Base-by-base conservation (phyloP, 1,140 invertebrate genomes). In the Rhyzopertha dominica region DNA sequence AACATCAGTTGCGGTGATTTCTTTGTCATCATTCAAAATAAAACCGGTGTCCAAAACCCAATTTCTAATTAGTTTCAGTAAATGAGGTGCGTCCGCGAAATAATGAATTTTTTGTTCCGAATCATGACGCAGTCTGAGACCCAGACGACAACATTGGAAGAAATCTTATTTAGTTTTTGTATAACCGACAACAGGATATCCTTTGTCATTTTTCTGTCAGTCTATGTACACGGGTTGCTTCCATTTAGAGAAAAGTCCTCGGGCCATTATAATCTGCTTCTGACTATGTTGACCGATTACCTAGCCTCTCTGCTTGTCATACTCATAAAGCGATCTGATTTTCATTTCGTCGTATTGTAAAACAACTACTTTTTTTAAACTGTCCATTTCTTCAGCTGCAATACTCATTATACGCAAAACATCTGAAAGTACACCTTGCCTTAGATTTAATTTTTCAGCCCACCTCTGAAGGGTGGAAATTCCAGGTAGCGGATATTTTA, bases 181-280 rank as follows among this genome's bases (percentile, higher is more conserved):
- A 68, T 64, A 3, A 63, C 36, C 18, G 50, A 12, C 0, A 47
- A 25, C 8, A 69, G 32, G 22, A 62, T 56, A 31, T 58, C 43
- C 47, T 55, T 49, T 12, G 58, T 61, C 28, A 69, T 60, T 43
- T 52, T 56, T 30, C 48, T 37, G 47, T 69, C 66, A 52, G 9
- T 47, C 54, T 7, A 58, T 19, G 45, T 61, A 69, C 4, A 69
- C 43, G 8, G 53, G 58, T 43, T 70, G 68, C 37, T 66, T 65
- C 68, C 65, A 70, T 24, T 54, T 45, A n/a, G 34, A 43, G 40
- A 60, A 60, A 10, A 69, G 35, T 26, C 65, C 60, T 40, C 59
- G 34, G 9, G 54, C 56, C 32, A 67, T 54, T 10, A 60, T 46
- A 8, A 60, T 57, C 49, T 69, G 64, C 53, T 67, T 54, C 17